Conservation (phyloP, 2,113 vertebrate genomes). For the Mesitornis unicolor region DNA sequence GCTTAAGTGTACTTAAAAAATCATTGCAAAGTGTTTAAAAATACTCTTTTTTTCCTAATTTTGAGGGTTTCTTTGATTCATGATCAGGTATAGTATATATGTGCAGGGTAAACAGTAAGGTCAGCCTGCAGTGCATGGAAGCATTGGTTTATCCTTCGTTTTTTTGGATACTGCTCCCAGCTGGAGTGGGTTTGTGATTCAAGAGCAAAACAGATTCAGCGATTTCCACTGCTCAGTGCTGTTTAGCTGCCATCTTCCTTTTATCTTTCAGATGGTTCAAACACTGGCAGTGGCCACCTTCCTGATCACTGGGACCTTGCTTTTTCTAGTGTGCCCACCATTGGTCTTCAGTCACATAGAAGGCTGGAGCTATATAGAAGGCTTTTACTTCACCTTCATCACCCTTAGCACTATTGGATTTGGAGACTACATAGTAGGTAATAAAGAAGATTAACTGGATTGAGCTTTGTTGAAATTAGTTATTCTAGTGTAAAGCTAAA, state of each 20-base stretch:
- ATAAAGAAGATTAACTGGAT: neutral
- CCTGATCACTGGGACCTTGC: slow-evolving; percentile 79
- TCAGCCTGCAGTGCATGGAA: neutral
- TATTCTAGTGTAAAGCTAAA: neutral
- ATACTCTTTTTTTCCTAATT: neutral
- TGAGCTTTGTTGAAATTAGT: neutral
- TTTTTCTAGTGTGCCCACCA: slow-evolving; percentile 85
- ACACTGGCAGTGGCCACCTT: slow-evolving; percentile 78
- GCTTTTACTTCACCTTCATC: slow-evolving; percentile 86
- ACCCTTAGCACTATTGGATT: slow-evolving; percentile 87
- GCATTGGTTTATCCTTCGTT: neutral
- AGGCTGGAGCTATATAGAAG: slow-evolving; percentile 81
- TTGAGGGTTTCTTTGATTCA: neutral
- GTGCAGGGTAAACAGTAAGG: neutral
- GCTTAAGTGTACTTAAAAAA: neutral
- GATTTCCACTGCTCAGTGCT: neutral
- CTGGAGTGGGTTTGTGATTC: neutral
- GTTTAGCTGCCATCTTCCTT: neutral
- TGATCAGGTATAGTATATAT: neutral
- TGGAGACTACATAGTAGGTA: slow-evolving; percentile 84
- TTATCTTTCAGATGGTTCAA: slow-evolving; percentile 72
- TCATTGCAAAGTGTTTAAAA: neutral
- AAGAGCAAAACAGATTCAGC: neutral
- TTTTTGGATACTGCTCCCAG: neutral
- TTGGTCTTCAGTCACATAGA: slow-evolving; percentile 88